A percentile compares a stretch with the other conserved stretches of the same genome.
These are phyloP conservation scores for Apotomis turbidana DNA, from an alignment of 2,888 invertebrate genomes.

Conservation along the genomic window DNA sequence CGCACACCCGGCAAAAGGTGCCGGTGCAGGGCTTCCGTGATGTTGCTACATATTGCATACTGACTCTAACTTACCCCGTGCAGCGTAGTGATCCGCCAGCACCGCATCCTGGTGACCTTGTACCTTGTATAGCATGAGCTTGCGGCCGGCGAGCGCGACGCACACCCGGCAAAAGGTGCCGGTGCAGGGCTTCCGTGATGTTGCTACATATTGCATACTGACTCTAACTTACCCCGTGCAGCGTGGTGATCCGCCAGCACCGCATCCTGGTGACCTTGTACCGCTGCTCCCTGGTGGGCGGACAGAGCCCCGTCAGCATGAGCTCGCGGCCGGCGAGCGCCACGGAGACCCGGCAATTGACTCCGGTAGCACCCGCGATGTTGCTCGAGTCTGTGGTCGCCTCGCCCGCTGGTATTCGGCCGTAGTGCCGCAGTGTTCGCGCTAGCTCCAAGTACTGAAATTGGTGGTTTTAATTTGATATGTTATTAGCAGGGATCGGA, in stretches of 20 bases:
- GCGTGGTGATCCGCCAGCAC: constrained; percentile 97
- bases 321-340: constrained; percentile 95
- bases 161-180: constrained; percentile 70
- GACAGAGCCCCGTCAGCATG: constrained; percentile 86
- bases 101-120: constrained; percentile 97
- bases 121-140: constrained; percentile 95
- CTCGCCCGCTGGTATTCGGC: constrained; percentile 87
- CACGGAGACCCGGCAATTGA: constrained; percentile 81
- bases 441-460: constrained; percentile 93
- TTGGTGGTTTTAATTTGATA: neutral
- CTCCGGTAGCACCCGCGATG: constrained; percentile 52
- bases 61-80: constrained; percentile 68
- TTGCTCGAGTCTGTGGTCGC: constrained; percentile 68
- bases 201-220: constrained; percentile 44
- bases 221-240: constrained; percentile 75
- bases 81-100: constrained; percentile 97
- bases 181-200: constrained; percentile 52
- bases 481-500: too few relatives aligned
- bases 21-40: constrained; percentile 52
- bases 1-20: constrained; percentile 76
- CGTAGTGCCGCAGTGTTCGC: constrained; percentile 93
- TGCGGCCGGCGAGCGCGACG: constrained; percentile 93
- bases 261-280: constrained; percentile 98
- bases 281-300: constrained; percentile 89
- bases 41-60: constrained; percentile 44